phyloP scores from a whole-genome alignment of 2,797 vertebrate species.

The Eulemur coronatus region DNA sequence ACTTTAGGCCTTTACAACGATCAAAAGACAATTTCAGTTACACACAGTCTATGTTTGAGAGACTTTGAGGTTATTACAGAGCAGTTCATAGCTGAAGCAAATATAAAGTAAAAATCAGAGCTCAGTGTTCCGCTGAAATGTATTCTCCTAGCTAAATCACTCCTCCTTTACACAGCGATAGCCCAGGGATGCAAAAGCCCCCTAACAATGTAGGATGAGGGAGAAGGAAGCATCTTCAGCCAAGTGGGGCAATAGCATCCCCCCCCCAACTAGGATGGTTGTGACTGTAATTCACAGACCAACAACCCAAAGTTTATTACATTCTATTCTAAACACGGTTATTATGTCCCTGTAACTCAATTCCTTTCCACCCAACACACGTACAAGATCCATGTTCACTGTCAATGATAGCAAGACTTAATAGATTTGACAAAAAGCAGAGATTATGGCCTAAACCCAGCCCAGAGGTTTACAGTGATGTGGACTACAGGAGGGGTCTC shows the following conservation, averaged over 20 bases:
- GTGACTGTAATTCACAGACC: background rate
- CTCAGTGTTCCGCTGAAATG: background rate
- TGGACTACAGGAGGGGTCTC: rapidly evolving
- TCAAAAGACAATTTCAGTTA: background rate
- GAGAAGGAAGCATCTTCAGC: background rate
- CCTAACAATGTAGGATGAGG: background rate
- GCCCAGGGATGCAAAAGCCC: background rate
- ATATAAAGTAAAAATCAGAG: background rate
- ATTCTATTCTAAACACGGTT: background rate
- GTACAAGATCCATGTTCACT: background rate
- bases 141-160: background rate
- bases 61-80: background rate
- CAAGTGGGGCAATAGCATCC: rapidly evolving
- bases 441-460: background rate
- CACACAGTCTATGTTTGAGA: background rate
- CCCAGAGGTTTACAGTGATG: rapidly evolving
- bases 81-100: background rate
- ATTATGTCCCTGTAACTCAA: background rate
- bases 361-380: background rate
- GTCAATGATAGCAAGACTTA: background rate
- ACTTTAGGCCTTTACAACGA: background rate
- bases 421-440: background rate
- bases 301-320: background rate
- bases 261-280: rapidly evolving
- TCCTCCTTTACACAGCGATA: background rate